Percentiles rank a stretch among this genome's conserved stretches.
These are phyloP conservation scores for Ptilodon capucinus DNA, from an alignment of 2,888 invertebrate genomes.

Conservation along the genomic window DNA sequence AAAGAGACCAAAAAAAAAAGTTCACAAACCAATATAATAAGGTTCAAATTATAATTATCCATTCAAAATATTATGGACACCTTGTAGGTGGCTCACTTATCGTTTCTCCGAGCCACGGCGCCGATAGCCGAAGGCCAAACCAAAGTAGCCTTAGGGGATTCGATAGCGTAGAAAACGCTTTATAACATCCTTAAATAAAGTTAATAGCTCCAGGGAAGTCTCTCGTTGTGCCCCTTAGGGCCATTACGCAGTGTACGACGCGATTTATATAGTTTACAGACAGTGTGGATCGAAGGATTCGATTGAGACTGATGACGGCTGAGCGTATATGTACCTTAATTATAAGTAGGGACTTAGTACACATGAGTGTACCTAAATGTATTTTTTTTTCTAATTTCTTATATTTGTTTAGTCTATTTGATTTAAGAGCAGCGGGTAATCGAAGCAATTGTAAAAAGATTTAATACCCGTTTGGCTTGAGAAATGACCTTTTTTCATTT, in stretches of 20 bases:
- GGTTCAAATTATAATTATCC: background rate
- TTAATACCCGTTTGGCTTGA: no score
- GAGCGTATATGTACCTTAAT: background rate
- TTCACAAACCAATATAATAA: background rate
- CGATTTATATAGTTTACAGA: constrained; percentile 78
- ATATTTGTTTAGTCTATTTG: no score
- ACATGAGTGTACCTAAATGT: no score
- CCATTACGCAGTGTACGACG: constrained; percentile 72
- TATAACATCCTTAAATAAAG: constrained; percentile 80
- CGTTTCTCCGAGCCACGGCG: constrained; percentile 42
- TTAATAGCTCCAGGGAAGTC: constrained; percentile 77
- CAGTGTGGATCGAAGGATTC: constrained; percentile 57
- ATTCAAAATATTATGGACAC: constrained; percentile 14
- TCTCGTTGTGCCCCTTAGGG: constrained; percentile 74
- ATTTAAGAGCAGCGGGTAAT: no score
- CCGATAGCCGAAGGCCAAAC: constrained; percentile 64
- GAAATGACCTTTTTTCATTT: no score
- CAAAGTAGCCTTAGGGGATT: constrained; percentile 64
- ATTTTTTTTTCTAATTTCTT: no score
- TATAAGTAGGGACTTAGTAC: no score
- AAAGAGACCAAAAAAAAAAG: no score
- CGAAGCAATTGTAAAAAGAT: no score
- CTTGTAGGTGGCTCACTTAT: constrained; percentile 32
- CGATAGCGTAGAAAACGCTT: constrained; percentile 78
- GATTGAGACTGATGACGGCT: constrained; percentile 23